phyloP scores from a whole-genome alignment of 2,797 vertebrate genomes.

The Kryptopterus vitreolus region DNA sequence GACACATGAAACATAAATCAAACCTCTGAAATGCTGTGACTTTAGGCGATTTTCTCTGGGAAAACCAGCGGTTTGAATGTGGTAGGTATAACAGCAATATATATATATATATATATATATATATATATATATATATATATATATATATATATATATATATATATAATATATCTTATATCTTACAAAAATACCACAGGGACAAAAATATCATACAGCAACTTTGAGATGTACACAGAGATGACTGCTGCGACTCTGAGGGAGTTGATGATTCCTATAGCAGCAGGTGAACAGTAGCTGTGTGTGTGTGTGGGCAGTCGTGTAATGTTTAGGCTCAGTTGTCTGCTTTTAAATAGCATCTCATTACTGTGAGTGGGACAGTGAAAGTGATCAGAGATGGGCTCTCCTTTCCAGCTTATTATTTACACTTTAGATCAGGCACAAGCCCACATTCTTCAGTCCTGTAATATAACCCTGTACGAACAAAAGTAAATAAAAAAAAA shows the following conservation, averaged over 20 bases:
- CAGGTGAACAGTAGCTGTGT: constrained; percentile 35
- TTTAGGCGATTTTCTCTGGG: constrained; percentile 3
- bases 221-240: constrained; percentile 31
- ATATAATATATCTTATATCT: not conserved
- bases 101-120: too few species aligned
- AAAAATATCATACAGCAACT: constrained; percentile 33
- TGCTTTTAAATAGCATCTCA: constrained; percentile 47
- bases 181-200: constrained; percentile 12
- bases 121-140: too few species aligned
- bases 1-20: constrained; percentile 10
- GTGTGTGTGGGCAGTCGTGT: constrained; percentile 18
- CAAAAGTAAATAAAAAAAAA: constrained; percentile 8
- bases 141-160: too few species aligned
- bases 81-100: constrained; percentile 1
- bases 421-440: constrained; percentile 23
- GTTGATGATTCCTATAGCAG: constrained; percentile 40
- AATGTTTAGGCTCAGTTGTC: constrained; percentile 41
- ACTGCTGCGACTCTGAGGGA: constrained; percentile 33
- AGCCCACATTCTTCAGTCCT: constrained; percentile 29
- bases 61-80: constrained; percentile 12
- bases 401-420: constrained; percentile 33
- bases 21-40: constrained; percentile 2
- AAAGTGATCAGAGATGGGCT: constrained; percentile 38
- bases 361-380: constrained; percentile 46
- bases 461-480: constrained; percentile 20